Base-by-base conservation (phyloP, 2,113 vertebrate genomes). In the Bostrychus sinensis region DNA sequence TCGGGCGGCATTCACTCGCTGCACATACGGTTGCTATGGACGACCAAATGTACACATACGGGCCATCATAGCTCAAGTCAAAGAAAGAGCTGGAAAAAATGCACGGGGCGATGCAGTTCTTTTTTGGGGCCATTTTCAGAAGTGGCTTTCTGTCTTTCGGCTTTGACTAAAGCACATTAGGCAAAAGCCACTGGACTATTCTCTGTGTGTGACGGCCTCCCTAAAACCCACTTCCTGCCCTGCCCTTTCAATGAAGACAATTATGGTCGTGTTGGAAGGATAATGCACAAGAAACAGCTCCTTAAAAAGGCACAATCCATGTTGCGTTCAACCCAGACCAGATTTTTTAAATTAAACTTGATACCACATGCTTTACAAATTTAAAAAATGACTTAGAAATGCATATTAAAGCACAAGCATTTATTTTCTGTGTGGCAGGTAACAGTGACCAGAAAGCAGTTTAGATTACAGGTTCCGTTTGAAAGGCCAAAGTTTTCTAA, bases 221-320 rank as follows among this genome's bases (percentile, higher is more conserved):
- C 80, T 76, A 76, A 77, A 88, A 85, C 71, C 89, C 87, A 89
- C 87, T 90, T 90, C 87, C 87, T 89, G 87, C 82, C 86, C 75
- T 86, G 80, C 89, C 89, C 83, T 88, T 69, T 85, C 83, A 85
- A 83, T 84, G 78, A 86, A 85, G 77, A 86, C 85, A 89, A 89
- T 89, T 88, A 89, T 86, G 87, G 87, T 65, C 75, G 65, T 81
- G 82, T 46, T 13, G 73, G 62, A 72, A 45, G 86, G 79, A 84
- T 70, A 80, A 84, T 67, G 62, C 75, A 80, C 78, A 78, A 63
- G 70, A 80, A 82, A 77, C 22, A 75, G 72, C 80, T 87, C 88
- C 86, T 82, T 90, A 88, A 85, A 48, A 90, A 90, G 88, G 86
- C 73, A 80, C 77, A 70, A 82, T 82, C 61, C 67, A 59, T 60